Evolutionary conservation across 2,888 invertebrate species (phyloP).

Genomic region (Proisotoma minuta): DNA sequence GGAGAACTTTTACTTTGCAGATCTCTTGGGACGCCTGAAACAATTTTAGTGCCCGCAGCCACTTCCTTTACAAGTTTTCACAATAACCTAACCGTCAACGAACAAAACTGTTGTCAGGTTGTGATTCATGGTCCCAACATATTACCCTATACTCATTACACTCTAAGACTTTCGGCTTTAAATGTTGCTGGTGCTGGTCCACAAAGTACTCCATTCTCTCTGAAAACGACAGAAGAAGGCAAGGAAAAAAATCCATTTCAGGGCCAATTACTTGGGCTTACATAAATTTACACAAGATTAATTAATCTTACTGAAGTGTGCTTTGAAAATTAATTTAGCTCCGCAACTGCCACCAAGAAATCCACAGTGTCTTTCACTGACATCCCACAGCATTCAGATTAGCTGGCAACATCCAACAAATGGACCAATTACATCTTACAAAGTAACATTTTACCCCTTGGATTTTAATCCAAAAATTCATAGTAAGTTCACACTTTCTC

Average conservation of each 20-base stretch:
- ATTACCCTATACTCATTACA: constrained; percentile 42
- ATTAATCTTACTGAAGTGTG: constrained; percentile 15
- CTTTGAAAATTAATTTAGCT: constrained; percentile 31
- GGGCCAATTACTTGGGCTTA: constrained; percentile 9
- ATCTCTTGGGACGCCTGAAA: constrained; percentile 10
- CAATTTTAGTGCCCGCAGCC: constrained; percentile 33
- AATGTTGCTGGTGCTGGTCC: constrained; percentile 44
- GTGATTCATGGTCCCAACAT: constrained; percentile 37
- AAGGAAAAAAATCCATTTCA: constrained; percentile 18
- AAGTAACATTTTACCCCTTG: constrained; percentile 40
- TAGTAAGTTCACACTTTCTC: constrained; percentile 8
- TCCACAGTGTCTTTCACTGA: constrained; percentile 37
- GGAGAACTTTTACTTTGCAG: neutral
- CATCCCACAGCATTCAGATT: constrained; percentile 45
- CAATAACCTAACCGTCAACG: constrained; percentile 27
- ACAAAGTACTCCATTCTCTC: constrained; percentile 29
- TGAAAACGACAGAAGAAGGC: constrained; percentile 43
- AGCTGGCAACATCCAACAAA: constrained; percentile 45
- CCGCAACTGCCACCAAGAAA: constrained; percentile 36
- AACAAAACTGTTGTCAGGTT: constrained; percentile 42
- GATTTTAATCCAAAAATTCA: constrained; percentile 2
- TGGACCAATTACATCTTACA: constrained; percentile 44
- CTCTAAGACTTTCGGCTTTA: constrained; percentile 29
- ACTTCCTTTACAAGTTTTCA: constrained; percentile 19
- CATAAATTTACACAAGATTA: constrained; percentile 9